Base-by-base conservation (phyloP, 2,888 invertebrate species). In the Euclidia mi region DNA sequence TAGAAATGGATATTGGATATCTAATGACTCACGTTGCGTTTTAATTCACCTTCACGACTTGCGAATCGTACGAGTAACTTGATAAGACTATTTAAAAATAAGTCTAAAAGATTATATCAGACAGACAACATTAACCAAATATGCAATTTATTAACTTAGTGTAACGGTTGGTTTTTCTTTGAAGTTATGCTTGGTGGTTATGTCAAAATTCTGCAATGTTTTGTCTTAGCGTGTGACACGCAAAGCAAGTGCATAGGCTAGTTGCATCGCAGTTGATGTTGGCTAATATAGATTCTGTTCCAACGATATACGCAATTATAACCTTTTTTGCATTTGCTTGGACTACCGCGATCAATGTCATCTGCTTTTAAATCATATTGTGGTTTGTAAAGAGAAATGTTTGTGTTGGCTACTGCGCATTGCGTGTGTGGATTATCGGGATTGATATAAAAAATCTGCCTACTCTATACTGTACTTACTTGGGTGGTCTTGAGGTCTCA, bases 141-240 rank as follows among this genome's bases (percentile, higher is more conserved):
- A 42, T 59, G 2, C 12, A 56, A 67, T 10, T 38, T 56, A 28
- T 25, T 0, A 0, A 0, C 2, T n/a, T 1, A 0, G 0, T 0
- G 0, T 14, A 62, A 63, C 42, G 44, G 70, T 62, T 49, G 3
- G 57, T 2, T 51, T 57, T 80, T 20, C 3, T 0, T 3, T 55
- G 6, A 14, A 15, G 1, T 0, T 4, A 2, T 6, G 2, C 18
- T 2, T 34, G 61, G 62, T 51, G 57, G 69, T 73, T 68, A 63
- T 17, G 58, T 48, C 59, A 67, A 60, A 62, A 61, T 37, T 42
- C 17, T 47, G 25, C 49, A 46, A 25, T 63, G 75, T 72, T 49
- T 52, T 15, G 50, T 59, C 47, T 51, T 92, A 64, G 92, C 92
- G 92, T 92, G 92, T 81, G 64, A 78, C 92, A 92, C 92, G 92